Conservation (phyloP, 2,888 invertebrate genomes). For the Xanthorhoe spadicearia region DNA sequence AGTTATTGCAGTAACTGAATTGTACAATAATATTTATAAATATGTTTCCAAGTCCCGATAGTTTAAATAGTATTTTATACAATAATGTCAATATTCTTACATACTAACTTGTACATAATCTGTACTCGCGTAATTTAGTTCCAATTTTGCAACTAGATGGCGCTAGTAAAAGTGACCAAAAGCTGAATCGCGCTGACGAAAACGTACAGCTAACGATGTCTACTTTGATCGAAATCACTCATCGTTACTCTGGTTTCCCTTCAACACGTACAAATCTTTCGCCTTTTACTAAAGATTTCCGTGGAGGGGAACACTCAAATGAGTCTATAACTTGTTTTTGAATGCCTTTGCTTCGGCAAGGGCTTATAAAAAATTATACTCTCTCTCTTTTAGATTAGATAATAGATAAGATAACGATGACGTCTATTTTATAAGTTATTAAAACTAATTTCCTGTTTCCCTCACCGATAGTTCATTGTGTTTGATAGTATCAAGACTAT, state of each 20-base stretch:
- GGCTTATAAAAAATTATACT: neutral
- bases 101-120: neutral
- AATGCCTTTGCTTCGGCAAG: slow-evolving; percentile 23
- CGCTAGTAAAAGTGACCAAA: slow-evolving; percentile 20
- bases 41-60: too few species aligned
- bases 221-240: too few species aligned
- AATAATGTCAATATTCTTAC: too few species aligned
- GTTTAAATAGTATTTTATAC: too few species aligned
- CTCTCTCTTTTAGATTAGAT: too few species aligned
- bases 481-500: too few species aligned
- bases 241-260: slow-evolving; percentile 85
- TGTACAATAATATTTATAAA: too few species aligned
- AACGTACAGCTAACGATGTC: slow-evolving; percentile 14
- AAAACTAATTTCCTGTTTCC: too few species aligned
- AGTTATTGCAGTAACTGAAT: too few species aligned
- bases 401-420: too few species aligned
- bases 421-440: too few species aligned
- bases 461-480: too few species aligned
- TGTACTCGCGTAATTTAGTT: neutral
- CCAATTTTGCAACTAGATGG: slow-evolving; percentile 22
- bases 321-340: slow-evolving; percentile 80
- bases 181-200: slow-evolving; percentile 22
- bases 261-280: slow-evolving; percentile 90
- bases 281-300: slow-evolving; percentile 93
- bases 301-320: slow-evolving; percentile 90